Conservation (phyloP, 2,888 invertebrate genomes). For the Phorcus lineatus region DNA sequence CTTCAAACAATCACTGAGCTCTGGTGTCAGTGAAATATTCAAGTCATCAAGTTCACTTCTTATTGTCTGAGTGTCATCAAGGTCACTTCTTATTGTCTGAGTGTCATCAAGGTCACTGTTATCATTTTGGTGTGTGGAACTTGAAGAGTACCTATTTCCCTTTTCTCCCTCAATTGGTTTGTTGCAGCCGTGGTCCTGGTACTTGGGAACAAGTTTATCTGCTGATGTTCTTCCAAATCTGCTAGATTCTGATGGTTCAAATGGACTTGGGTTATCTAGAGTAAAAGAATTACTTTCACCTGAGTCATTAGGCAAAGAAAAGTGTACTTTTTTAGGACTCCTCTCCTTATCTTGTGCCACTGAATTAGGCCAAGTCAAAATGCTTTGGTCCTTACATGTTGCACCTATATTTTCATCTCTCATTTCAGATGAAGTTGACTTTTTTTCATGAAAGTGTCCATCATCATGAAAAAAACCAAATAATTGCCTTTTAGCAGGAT, state of each 20-base stretch:
- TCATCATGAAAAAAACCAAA: constrained; percentile 38
- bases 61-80: constrained; percentile 58
- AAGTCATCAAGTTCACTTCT: constrained; percentile 62
- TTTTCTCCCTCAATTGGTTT: too few relatives aligned
- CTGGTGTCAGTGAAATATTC: constrained; percentile 69
- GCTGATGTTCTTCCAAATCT: constrained; percentile 45
- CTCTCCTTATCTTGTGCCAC: background rate
- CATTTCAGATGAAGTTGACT: background rate
- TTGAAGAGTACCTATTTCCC: constrained; percentile 26
- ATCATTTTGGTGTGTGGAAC: background rate
- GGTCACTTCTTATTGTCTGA: constrained; percentile 48
- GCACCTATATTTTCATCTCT: background rate
- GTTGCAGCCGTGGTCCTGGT: constrained; percentile 18
- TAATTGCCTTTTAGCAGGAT: constrained; percentile 50
- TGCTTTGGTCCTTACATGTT: background rate
- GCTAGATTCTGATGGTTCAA: constrained; percentile 44
- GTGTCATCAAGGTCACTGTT: constrained; percentile 55
- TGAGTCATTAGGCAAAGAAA: constrained; percentile 52
- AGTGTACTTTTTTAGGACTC: constrained; percentile 56
- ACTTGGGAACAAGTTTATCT: constrained; percentile 39
- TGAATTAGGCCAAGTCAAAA: background rate
- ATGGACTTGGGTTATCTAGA: constrained; percentile 66
- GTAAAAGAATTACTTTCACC: constrained; percentile 64
- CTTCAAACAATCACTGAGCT: constrained; percentile 71
- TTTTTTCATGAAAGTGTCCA: background rate